Evolutionary conservation across 2,888 invertebrate species (phyloP).

Genomic region (Chymomyza caudatula): DNA sequence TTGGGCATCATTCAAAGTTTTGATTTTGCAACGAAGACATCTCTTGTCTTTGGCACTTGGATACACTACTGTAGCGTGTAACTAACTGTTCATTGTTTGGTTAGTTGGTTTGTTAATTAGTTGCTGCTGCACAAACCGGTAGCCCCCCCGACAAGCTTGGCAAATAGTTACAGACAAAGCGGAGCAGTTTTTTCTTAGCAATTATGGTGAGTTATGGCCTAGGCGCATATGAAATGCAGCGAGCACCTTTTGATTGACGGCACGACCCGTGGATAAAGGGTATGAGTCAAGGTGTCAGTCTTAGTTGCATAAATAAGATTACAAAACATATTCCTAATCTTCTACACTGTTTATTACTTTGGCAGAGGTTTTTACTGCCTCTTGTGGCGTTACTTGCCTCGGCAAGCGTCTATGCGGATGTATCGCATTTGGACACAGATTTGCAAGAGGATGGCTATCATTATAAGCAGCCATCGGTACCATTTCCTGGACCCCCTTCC

Average conservation of each 20-base stretch:
- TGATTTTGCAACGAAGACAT: slow-evolving; percentile 73
- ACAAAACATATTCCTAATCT: slow-evolving; percentile 46
- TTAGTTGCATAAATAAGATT: slow-evolving; percentile 75
- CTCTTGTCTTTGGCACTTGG: slow-evolving; percentile 30
- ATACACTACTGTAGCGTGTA: neutral
- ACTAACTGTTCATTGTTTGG: neutral
- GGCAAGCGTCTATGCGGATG: slow-evolving; percentile 69
- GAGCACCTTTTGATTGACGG: neutral
- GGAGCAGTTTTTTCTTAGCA: neutral
- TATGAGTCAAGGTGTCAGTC: slow-evolving; percentile 40
- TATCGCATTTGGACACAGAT: slow-evolving; percentile 76
- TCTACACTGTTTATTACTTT: slow-evolving; percentile 11
- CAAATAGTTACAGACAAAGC: neutral
- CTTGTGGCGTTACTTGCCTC: slow-evolving; percentile 63
- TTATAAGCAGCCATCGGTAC: slow-evolving; percentile 75
- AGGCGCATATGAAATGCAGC: neutral
- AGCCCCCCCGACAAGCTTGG: neutral
- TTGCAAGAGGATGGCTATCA: slow-evolving; percentile 77
- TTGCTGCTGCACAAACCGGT: neutral
- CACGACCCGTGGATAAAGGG: slow-evolving; percentile 38
- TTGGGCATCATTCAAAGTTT: slow-evolving; percentile 77
- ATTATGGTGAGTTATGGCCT: neutral
- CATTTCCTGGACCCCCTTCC: slow-evolving; percentile 74
- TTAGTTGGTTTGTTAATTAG: neutral
- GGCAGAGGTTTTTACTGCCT: slow-evolving; percentile 63